Base-by-base conservation (phyloP, 2,888 invertebrate species). In the Xylota sylvarum region DNA sequence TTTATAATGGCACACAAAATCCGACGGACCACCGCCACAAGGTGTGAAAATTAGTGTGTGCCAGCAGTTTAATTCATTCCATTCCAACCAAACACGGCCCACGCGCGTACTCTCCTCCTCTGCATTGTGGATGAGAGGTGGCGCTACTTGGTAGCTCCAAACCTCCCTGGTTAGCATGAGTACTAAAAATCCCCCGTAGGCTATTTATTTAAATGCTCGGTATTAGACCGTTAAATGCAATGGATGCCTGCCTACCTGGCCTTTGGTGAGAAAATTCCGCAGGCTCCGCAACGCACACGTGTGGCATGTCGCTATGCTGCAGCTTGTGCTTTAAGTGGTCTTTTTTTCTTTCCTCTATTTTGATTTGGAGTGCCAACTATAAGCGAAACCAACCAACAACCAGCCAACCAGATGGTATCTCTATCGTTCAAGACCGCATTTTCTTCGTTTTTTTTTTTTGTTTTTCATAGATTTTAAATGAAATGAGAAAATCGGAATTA, bases 401-500 rank as follows among this genome's bases (percentile, higher is more conserved):
- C 37, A 65, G 52, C 64, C 67, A 65, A 67, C 76, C 85, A 85
- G 80, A 76, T 80, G 64, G 70, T 81, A 85, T 80, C 85, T 70
- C 32, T 46, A 32, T 72, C 55, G 58, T 70, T 58, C 56, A 70
- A 80, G 70, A 65, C 81, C 52, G 65, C 76, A 60, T 80, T 76
- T 85, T 50, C 58, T 69, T 77, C 35, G 23, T 72, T 60, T 65
- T 72, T 76, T 60, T 43, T 37, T 37, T 37, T 37, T 37, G 1
- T 37, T 37, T 10, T 37, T 37, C n/a, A 1, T 37, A 37, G 23
- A 32, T 19, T 62, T 72, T 58, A 69, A 67, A 69, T 77, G 76
- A 86, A 82, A 82, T 86, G 76, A 72, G 81, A 80, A 83, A 85
- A 85, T 85, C 81, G 76, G 43, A 82, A 87, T 87, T 87, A 87